Conservation (phyloP, 2,113 vertebrate genomes). For the Peucedramus taeniatus region DNA sequence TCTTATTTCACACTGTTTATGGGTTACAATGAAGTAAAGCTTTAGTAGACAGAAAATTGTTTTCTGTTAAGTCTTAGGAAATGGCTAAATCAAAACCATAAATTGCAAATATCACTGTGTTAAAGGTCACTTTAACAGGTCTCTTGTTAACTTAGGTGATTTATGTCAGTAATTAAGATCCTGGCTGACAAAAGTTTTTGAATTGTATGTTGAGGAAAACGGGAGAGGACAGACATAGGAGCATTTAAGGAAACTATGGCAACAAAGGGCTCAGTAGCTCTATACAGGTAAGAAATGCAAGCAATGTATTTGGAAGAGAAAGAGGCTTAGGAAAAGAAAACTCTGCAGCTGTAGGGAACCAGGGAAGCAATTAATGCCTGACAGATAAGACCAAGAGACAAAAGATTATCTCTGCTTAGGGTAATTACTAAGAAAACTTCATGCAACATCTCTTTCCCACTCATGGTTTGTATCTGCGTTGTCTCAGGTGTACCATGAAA, state of each 20-base stretch:
- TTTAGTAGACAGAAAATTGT: background rate
- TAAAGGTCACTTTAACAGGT: background rate
- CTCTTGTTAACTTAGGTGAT: background rate
- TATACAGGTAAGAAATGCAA: background rate
- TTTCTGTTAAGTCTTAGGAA: background rate
- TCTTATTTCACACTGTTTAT: background rate
- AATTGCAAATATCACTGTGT: background rate
- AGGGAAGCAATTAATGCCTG: background rate
- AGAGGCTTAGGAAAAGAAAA: background rate
- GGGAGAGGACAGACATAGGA: background rate
- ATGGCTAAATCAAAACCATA: background rate
- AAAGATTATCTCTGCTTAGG: background rate
- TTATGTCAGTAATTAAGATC: background rate
- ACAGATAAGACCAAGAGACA: background rate
- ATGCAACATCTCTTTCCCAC: background rate
- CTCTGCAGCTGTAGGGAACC: background rate
- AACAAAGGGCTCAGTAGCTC: background rate
- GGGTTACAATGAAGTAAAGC: background rate
- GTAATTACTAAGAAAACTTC: background rate
- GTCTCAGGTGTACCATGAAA: background rate
- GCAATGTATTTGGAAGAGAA: background rate
- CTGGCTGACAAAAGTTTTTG: background rate
- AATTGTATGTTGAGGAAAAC: background rate
- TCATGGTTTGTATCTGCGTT: background rate
- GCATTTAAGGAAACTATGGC: constrained; percentile 19